These are phyloP conservation scores for Microctenopoma lineatum DNA, from an alignment of 2,797 vertebrate species.

Conservation along the genomic window DNA sequence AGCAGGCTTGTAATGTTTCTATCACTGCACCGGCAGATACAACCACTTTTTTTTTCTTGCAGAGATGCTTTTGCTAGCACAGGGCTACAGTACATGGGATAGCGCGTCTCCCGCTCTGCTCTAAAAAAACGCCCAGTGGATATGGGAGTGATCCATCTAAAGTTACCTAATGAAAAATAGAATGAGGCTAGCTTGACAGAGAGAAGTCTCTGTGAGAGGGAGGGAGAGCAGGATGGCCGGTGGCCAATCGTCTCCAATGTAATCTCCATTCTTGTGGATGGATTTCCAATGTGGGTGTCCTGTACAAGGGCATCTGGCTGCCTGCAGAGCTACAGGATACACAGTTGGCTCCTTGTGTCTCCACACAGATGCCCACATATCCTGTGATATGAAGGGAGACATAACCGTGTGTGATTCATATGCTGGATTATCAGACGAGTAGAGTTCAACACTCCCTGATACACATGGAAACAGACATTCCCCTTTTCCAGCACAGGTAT, in stretches of 20 bases:
- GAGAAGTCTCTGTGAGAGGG: constrained; percentile 40
- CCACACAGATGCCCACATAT: constrained; percentile 24
- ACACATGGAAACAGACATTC: constrained; percentile 27
- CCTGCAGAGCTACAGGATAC: constrained; percentile 72
- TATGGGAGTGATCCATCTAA: constrained; percentile 65
- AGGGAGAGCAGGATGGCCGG: constrained; percentile 49
- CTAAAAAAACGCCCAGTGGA: constrained; percentile 44
- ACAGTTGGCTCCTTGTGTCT: constrained; percentile 56
- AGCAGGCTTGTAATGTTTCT: neutral
- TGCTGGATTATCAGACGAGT: constrained; percentile 32
- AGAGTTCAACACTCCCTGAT: constrained; percentile 14
- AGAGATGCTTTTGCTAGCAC: constrained; percentile 8
- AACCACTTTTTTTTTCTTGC: neutral
- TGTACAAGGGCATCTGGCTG: constrained; percentile 77
- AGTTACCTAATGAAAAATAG: constrained; percentile 68
- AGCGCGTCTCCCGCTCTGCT: constrained; percentile 29
- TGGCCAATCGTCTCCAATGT: constrained; percentile 73
- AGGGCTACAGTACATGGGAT: constrained; percentile 19
- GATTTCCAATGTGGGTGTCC: constrained; percentile 77
- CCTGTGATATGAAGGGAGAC: constrained; percentile 36
- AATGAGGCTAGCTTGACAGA: constrained; percentile 54
- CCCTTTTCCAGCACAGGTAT: constrained; percentile 21
- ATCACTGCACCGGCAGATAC: neutral
- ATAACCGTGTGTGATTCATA: constrained; percentile 37
- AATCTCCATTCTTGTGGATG: constrained; percentile 75